Evolutionary conservation across 1,140 invertebrate genomes (phyloP).

Genomic region (Atta texana): DNA sequence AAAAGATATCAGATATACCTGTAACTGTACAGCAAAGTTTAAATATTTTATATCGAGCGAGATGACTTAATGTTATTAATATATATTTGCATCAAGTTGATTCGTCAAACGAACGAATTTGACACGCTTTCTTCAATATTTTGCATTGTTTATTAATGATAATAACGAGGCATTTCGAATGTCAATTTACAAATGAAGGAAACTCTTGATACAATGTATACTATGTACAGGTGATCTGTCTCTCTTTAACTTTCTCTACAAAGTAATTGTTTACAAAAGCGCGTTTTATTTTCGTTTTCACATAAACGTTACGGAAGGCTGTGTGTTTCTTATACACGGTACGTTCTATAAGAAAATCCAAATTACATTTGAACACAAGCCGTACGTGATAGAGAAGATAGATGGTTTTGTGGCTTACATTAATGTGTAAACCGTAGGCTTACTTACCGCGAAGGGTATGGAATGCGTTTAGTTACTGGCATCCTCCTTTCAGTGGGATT

Average conservation of each 20-base stretch:
- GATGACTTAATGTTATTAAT: conserved; percentile 11
- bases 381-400: conserved; percentile 23
- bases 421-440: conserved; percentile 72
- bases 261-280: conserved; percentile 18
- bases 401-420: conserved; percentile 61
- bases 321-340: conserved; percentile 15
- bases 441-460: conserved; percentile 74
- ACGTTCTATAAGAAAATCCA: conserved; percentile 24
- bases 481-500: conserved; percentile 74
- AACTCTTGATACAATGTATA: not conserved
- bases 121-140: not conserved
- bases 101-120: not conserved
- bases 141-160: conserved; percentile 15
- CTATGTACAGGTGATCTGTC: conserved; percentile 21
- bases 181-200: not conserved
- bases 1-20: conserved; percentile 18
- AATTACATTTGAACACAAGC: conserved; percentile 38
- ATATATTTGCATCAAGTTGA: not conserved
- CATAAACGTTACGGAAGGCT: not conserved
- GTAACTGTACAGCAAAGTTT: not conserved
- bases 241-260: not conserved
- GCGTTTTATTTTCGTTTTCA: conserved; percentile 4
- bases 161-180: not conserved
- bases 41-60: not conserved
- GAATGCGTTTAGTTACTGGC: conserved; percentile 76